Evolutionary conservation across 2,888 invertebrate species (phyloP).

Genomic region (Ceraclea dissimilis): DNA sequence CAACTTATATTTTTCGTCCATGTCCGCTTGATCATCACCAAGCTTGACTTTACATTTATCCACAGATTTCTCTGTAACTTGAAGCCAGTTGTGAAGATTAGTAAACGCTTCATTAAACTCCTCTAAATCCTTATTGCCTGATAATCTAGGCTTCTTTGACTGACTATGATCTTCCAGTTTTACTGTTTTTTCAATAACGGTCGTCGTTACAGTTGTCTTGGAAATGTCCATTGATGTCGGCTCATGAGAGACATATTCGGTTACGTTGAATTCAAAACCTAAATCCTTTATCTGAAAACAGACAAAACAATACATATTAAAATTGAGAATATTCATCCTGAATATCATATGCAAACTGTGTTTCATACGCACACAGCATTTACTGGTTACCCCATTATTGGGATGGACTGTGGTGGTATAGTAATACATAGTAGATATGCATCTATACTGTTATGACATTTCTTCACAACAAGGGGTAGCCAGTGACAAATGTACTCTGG

Average conservation of each 20-base stretch:
- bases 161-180: slow-evolving; percentile 24
- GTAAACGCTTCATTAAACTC: slow-evolving; percentile 44
- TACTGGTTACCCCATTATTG: no score
- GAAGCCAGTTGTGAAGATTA: slow-evolving; percentile 37
- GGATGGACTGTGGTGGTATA: background rate
- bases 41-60: slow-evolving; percentile 33
- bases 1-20: slow-evolving; percentile 29
- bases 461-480: no score
- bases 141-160: slow-evolving; percentile 38
- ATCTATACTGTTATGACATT: no score
- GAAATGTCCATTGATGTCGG: slow-evolving; percentile 30
- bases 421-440: background rate
- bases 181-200: slow-evolving; percentile 27
- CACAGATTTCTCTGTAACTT: slow-evolving; percentile 36
- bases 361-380: background rate
- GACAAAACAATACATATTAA: background rate
- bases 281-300: slow-evolving; percentile 48
- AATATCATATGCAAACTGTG: slow-evolving; percentile 1
- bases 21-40: slow-evolving; percentile 33
- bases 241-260: slow-evolving; percentile 31
- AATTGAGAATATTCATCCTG: background rate
- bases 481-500: no score
- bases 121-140: slow-evolving; percentile 29
- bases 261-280: slow-evolving; percentile 49
- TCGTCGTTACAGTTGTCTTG: slow-evolving; percentile 35